Evolutionary conservation across 2,797 vertebrate genomes (phyloP), one percentile per base, ranked within the genome.

Genomic region (Onychomys arenicola): DNA sequence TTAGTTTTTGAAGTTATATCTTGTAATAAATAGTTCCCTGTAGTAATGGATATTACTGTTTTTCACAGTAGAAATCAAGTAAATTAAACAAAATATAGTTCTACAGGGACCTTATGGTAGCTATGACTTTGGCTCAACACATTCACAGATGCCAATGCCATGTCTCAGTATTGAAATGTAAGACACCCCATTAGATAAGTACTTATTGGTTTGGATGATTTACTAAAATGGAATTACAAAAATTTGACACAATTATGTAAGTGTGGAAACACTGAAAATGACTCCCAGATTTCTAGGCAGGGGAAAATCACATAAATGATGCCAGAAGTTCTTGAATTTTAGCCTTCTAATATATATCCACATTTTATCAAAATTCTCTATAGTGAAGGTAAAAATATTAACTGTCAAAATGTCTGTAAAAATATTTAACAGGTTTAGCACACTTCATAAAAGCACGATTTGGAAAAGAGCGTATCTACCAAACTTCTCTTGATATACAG

Each of bases 361-460:
- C 4, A 81, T 69, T 89, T 94, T 89, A 92, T n/a, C 55, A 61
- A 69, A 97, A 91, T 92, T 76, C 13, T 96, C 61, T 80, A 91
- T 25, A 95, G 59, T 9, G 21, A 96, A 94, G 29, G 2, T 34
- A 71, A 82, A 95, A 97, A 71, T 89, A 29, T 91, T 76, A 95
- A n/a, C 21, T 83, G 43, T 77, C 65, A 95, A 94, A 95, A 78
- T 85, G 76, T 85, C 90, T 94, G 49, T 82, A 90, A 93, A 73
- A 95, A 92, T 52, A 61, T 84, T 65, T 34, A 73, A 81, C 71
- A 76, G 91, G 13, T 71, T 69, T 83, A 91, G 75, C 49, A 90
- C 2, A 63, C 34, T 93, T 86, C 71, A 63, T 17, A 86, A 25
- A 73, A 61, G 2, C 71, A 57, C 73, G 81, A 94, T 91, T 59